phyloP scores from a whole-genome alignment of 2,797 vertebrate species.

The Takifugu ocellatus region DNA sequence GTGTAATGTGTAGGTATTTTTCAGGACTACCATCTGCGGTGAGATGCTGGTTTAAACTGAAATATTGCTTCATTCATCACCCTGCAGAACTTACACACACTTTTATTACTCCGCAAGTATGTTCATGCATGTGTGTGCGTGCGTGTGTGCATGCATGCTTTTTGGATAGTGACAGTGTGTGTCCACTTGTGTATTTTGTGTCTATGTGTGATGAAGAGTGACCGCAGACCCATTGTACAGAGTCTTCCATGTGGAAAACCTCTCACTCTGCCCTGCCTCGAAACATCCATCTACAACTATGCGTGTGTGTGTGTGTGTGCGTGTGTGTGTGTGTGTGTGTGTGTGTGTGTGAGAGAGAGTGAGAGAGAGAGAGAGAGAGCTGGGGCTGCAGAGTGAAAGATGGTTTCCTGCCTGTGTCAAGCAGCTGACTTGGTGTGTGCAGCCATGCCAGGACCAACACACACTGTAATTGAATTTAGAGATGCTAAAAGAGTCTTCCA shows the following conservation, averaged over 20 bases:
- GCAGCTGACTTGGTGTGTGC: constrained; percentile 36
- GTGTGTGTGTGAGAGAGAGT: constrained; percentile 16
- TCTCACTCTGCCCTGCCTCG: constrained; percentile 45
- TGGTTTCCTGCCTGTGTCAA: constrained; percentile 43
- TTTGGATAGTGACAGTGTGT: constrained; percentile 5
- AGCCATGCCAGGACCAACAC: constrained; percentile 32
- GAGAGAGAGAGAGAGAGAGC: constrained; percentile 25
- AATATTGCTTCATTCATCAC: constrained; percentile 73
- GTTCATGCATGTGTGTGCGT: constrained; percentile 7
- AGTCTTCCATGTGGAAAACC: constrained; percentile 65
- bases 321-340: constrained; percentile 24
- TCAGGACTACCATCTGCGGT: constrained; percentile 56
- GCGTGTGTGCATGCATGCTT: constrained; percentile 5
- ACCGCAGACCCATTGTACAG: constrained; percentile 65
- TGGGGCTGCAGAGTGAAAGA: constrained; percentile 46
- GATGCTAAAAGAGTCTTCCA: constrained; percentile 19
- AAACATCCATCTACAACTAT: constrained; percentile 49
- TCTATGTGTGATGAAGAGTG: constrained; percentile 48
- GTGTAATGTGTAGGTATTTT: constrained; percentile 45
- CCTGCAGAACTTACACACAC: constrained; percentile 43
- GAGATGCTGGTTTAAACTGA: constrained; percentile 61
- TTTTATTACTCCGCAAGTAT: constrained; percentile 14
- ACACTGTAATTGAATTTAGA: constrained; percentile 12
- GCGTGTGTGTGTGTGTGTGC: constrained; percentile 18
- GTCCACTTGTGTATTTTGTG: constrained; percentile 27